Percentiles rank a stretch among this genome's conserved stretches.
Conservation (phyloP, 2,888 invertebrate species). For the Leptinotarsa juncta region DNA sequence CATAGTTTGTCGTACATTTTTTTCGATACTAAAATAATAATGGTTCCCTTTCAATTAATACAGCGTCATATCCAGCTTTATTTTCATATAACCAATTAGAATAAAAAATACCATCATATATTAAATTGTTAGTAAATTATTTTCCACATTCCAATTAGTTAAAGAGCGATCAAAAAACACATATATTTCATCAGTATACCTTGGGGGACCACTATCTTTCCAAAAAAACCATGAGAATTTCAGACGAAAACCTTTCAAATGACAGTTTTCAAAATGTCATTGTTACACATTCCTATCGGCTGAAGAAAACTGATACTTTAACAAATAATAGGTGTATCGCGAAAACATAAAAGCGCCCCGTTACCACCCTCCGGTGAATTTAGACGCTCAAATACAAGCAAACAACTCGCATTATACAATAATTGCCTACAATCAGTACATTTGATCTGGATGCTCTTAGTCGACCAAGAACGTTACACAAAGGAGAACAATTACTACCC, state of each 20-base stretch:
- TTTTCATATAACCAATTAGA: too few species aligned
- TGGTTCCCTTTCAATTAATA: too few species aligned
- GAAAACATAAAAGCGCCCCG: conserved; percentile 19
- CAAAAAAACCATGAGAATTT: not conserved
- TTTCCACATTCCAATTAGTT: too few species aligned
- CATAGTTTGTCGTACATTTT: too few species aligned
- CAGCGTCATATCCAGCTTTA: too few species aligned
- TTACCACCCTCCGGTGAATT: conserved; percentile 22
- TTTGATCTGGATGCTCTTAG: conserved; percentile 34
- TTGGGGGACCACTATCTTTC: not conserved
- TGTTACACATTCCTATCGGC: conserved; percentile 5
- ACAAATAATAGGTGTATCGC: conserved; percentile 9
- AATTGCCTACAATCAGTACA: conserved; percentile 50
- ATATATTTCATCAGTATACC: too few species aligned
- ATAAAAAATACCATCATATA: too few species aligned
- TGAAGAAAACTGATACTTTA: conserved; percentile 17
- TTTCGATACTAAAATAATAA: too few species aligned
- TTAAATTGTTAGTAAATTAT: too few species aligned
- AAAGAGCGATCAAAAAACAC: too few species aligned
- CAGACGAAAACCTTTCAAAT: not conserved
- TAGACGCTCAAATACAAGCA: conserved; percentile 29
- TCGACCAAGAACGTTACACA: conserved; percentile 16
- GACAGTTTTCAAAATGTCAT: not conserved
- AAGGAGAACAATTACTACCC: conserved; percentile 12
- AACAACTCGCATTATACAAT: conserved; percentile 49